phyloP scores from a whole-genome alignment of 2,113 vertebrate species.

The Alces alces region DNA sequence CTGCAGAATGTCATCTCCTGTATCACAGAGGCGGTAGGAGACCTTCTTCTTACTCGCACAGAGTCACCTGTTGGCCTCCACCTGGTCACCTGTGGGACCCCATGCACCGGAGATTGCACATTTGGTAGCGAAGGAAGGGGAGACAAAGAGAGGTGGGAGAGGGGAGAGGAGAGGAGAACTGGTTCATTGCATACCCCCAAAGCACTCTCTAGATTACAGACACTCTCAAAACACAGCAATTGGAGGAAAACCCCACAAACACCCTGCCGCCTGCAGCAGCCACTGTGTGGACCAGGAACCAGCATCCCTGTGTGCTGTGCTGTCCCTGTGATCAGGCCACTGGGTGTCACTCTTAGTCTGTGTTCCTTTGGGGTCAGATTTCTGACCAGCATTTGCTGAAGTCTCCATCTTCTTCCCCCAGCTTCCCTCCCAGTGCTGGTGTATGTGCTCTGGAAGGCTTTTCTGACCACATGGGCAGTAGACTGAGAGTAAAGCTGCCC shows the following conservation, averaged over 20 bases:
- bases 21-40: rapidly evolving
- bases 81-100: background rate
- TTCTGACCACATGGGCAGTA: background rate
- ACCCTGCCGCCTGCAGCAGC: background rate
- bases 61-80: background rate
- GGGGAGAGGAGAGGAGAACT: background rate
- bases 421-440: background rate
- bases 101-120: background rate
- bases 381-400: background rate
- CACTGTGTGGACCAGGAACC: background rate
- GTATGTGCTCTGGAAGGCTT: background rate
- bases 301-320: rapidly evolving
- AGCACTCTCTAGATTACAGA: background rate
- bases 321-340: background rate
- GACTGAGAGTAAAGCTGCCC: background rate
- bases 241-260: background rate
- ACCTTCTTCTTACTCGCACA: background rate
- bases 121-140: background rate
- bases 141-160: background rate
- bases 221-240: background rate
- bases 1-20: background rate
- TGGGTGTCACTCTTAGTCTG: background rate
- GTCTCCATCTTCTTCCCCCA: background rate
- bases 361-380: background rate
- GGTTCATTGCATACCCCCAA: background rate